Percentiles rank a stretch among this genome's conserved stretches.
Evolutionary conservation across 2,888 invertebrate genomes (phyloP).

Genomic region (Dasysyrphus albostriatus): DNA sequence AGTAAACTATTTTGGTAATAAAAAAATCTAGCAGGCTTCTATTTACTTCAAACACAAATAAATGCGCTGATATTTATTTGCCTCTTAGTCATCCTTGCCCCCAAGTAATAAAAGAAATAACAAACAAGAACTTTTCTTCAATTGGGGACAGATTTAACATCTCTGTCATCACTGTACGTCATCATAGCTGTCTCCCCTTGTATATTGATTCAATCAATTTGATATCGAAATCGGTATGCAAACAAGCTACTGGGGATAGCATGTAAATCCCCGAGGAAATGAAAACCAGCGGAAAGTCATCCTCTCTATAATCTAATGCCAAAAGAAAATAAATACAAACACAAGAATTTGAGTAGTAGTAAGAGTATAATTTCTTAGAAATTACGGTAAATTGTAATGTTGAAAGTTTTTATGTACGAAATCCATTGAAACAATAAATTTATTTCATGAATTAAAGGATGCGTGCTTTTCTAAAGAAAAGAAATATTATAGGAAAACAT

Average conservation of each 20-base stretch:
- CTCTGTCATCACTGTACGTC: conserved; percentile 56
- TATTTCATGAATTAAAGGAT: no score
- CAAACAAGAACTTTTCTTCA: conserved; percentile 61
- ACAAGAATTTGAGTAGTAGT: conserved; percentile 17
- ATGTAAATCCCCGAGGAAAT: conserved; percentile 57
- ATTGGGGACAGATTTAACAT: conserved; percentile 58
- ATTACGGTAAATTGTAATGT: neutral
- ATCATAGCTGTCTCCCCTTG: conserved; percentile 72
- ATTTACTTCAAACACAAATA: conserved; percentile 7
- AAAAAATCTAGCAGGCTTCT: conserved; percentile 65
- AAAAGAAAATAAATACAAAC: neutral
- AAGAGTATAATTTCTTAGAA: conserved; percentile 8
- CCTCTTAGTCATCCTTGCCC: conserved; percentile 52
- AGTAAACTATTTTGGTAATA: conserved; percentile 49
- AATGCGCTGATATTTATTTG: conserved; percentile 19
- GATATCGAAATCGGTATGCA: conserved; percentile 79
- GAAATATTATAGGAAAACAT: no score
- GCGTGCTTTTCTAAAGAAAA: no score
- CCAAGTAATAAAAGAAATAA: conserved; percentile 28
- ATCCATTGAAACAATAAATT: neutral
- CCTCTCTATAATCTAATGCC: neutral
- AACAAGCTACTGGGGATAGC: conserved; percentile 76
- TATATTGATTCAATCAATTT: conserved; percentile 80
- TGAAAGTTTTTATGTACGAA: neutral
- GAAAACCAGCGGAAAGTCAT: conserved; percentile 43